Conservation (phyloP, 2,113 vertebrate genomes). For the Oenanthe melanoleuca region DNA sequence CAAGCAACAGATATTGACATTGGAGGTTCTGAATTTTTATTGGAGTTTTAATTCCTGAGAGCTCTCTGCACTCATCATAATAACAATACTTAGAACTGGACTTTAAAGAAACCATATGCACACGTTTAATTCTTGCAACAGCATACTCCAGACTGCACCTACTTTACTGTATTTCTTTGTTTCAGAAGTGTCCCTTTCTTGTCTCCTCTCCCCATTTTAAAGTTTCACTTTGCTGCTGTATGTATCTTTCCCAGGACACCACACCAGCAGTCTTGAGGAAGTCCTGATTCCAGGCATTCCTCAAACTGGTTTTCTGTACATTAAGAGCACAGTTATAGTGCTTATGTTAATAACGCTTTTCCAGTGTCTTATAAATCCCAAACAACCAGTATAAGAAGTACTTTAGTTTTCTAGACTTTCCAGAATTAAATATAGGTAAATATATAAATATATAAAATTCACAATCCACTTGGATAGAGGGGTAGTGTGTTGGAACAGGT, state of each 20-base stretch:
- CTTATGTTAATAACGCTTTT: neutral
- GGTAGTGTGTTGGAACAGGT: neutral
- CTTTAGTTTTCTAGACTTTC: neutral
- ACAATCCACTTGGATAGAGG: neutral
- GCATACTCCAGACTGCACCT: neutral
- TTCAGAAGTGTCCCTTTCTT: neutral
- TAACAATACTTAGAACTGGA: neutral
- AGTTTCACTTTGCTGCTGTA: neutral
- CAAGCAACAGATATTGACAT: neutral
- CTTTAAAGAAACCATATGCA: neutral
- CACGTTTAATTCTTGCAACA: neutral
- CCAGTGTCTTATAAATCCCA: neutral
- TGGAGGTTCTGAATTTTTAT: neutral
- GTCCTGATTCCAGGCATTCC: neutral
- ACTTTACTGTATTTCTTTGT: neutral
- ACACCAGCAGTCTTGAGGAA: neutral
- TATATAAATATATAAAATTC: neutral
- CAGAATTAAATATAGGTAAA: neutral
- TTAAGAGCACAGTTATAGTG: neutral
- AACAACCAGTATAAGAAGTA: neutral
- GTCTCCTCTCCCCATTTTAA: neutral
- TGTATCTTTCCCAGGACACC: neutral
- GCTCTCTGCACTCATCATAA: neutral
- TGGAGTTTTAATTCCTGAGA: neutral
- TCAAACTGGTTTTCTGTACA: neutral